Percentiles rank a stretch among this genome's conserved stretches.
Conservation (phyloP, 2,888 invertebrate genomes). For the Cosmia trapezina region DNA sequence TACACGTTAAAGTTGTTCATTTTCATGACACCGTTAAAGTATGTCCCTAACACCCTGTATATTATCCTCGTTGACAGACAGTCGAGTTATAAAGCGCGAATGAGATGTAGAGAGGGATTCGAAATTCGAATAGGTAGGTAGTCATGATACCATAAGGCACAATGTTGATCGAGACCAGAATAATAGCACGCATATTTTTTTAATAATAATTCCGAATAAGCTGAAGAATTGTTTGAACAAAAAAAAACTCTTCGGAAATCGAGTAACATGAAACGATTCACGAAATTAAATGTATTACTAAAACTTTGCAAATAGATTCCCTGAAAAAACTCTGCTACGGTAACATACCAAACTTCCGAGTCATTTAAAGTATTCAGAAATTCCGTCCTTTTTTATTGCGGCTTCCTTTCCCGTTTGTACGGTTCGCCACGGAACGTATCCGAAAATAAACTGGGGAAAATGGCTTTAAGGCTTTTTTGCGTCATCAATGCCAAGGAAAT, state of each 20-base stretch:
- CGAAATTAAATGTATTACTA: conserved; percentile 25
- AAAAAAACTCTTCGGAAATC: not conserved
- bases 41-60: too few relatives aligned
- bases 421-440: conserved; percentile 34
- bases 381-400: conserved; percentile 46
- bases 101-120: not conserved
- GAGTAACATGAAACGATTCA: conserved; percentile 3
- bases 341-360: conserved; percentile 26
- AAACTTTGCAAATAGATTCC: conserved; percentile 25
- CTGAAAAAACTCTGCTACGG: not conserved
- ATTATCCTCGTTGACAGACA: not conserved
- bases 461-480: conserved; percentile 36
- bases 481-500: conserved; percentile 49
- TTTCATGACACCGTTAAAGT: too few relatives aligned
- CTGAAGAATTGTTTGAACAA: not conserved
- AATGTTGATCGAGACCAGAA: too few relatives aligned
- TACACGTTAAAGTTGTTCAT: too few relatives aligned
- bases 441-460: conserved; percentile 46
- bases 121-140: not conserved
- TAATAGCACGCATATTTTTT: too few relatives aligned
- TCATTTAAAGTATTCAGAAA: conserved; percentile 52
- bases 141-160: not conserved
- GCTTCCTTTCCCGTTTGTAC: conserved; percentile 37
- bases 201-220: not conserved
- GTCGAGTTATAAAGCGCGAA: not conserved